These are phyloP conservation scores for Lepilemur ruficaudatus DNA, from an alignment of 2,797 vertebrate genomes.

Conservation along the genomic window DNA sequence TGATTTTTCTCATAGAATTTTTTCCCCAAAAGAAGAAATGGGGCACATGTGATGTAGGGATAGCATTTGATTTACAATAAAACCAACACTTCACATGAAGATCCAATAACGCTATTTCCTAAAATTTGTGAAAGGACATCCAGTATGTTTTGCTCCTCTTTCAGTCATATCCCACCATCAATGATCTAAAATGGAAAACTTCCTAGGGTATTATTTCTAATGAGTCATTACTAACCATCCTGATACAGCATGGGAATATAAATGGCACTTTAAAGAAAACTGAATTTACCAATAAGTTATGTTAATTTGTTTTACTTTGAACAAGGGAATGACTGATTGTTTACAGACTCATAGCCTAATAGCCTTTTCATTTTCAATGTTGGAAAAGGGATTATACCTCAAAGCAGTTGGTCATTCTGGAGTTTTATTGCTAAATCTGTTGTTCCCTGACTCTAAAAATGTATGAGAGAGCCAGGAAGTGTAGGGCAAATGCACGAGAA, in stretches of 20 bases:
- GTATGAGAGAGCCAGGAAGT: constrained; percentile 71
- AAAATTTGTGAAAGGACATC: constrained; percentile 11
- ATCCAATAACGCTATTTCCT: constrained; percentile 13
- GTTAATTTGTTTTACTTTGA: constrained; percentile 78
- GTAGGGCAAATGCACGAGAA: constrained; percentile 76
- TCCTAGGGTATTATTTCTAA: constrained; percentile 73
- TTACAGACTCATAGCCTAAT: constrained; percentile 81
- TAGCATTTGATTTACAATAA: neutral
- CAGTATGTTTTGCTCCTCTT: constrained; percentile 20
- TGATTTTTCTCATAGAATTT: neutral
- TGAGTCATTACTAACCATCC: constrained; percentile 79
- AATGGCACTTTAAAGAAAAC: constrained; percentile 80
- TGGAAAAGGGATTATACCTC: constrained; percentile 79
- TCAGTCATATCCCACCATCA: constrained; percentile 41
- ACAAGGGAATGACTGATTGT: constrained; percentile 76
- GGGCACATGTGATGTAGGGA: neutral
- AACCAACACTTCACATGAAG: neutral
- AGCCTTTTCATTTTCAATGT: constrained; percentile 78
- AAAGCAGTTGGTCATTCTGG: constrained; percentile 77
- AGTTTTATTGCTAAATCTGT: constrained; percentile 77
- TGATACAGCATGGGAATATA: constrained; percentile 74
- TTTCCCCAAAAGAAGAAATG: neutral
- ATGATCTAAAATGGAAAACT: constrained; percentile 77
- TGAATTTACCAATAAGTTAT: constrained; percentile 82
- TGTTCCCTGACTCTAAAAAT: constrained; percentile 72